These are phyloP conservation scores for Lagodon rhomboides DNA, from an alignment of 2,797 vertebrate genomes.

Conservation along the genomic window DNA sequence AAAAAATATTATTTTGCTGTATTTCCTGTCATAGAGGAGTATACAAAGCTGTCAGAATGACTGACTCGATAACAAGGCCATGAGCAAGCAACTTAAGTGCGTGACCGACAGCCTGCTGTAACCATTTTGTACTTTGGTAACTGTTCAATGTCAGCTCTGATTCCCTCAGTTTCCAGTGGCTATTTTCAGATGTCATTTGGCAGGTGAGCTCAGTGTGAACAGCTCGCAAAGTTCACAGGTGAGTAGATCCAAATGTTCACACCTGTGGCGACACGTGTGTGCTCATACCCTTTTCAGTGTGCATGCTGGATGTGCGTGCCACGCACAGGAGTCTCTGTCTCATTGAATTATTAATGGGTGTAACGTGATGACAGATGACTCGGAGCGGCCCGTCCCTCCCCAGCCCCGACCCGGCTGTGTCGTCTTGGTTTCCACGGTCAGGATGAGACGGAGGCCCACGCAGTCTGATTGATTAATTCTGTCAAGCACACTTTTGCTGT, in stretches of 20 bases:
- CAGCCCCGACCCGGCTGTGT: conserved; percentile 66
- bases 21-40: conserved; percentile 10
- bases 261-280: conserved; percentile 32
- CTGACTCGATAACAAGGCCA: conserved; percentile 34
- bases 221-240: conserved; percentile 12
- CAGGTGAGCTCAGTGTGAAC: conserved; percentile 12
- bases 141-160: conserved; percentile 17
- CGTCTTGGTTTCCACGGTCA: conserved; percentile 74
- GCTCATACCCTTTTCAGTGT: conserved; percentile 22
- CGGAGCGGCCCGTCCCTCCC: conserved; percentile 53
- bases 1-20: neutral
- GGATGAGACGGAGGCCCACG: conserved; percentile 56
- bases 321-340: conserved; percentile 52
- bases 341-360: conserved; percentile 77
- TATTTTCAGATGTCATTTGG: conserved; percentile 21
- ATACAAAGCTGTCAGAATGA: conserved; percentile 28
- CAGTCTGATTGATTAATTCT: conserved; percentile 74
- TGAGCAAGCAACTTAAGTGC: conserved; percentile 3
- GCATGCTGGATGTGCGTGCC: conserved; percentile 38
- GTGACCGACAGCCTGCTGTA: conserved; percentile 37
- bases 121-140: conserved; percentile 17
- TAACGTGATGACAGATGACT: conserved; percentile 78
- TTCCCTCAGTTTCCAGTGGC: neutral
- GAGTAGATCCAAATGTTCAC: conserved; percentile 44
- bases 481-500: conserved; percentile 80